phyloP scores from a whole-genome alignment of 2,888 invertebrate species.

The Phalangium opilio region DNA sequence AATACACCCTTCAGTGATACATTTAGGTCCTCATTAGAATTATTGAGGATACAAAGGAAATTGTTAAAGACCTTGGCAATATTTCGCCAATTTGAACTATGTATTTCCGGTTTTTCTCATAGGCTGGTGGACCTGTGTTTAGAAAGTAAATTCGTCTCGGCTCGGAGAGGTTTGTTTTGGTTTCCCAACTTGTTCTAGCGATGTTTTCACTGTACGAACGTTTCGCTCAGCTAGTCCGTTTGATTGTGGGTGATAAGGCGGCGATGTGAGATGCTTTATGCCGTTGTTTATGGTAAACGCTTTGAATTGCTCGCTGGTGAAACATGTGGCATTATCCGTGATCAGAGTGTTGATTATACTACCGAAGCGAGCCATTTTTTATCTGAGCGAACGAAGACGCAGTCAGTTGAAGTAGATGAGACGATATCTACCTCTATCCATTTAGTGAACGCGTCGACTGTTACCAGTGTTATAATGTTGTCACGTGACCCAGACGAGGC shows the following conservation, averaged over 20 bases:
- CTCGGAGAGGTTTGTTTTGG: too few relatives aligned
- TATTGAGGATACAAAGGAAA: too few relatives aligned
- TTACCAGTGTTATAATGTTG: constrained; percentile 8
- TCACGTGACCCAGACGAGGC: too few relatives aligned
- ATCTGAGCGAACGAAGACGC: constrained; percentile 4
- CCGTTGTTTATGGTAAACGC: constrained; percentile 14
- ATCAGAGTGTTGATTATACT: constrained; percentile 7
- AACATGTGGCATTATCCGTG: constrained; percentile 11
- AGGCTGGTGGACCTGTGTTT: too few relatives aligned
- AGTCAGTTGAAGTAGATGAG: constrained; percentile 5
- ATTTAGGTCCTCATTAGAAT: too few relatives aligned
- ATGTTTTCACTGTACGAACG: too few relatives aligned
- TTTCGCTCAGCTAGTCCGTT: constrained; percentile 23
- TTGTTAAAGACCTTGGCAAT: too few relatives aligned
- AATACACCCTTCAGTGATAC: too few relatives aligned
- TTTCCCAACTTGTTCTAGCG: too few relatives aligned
- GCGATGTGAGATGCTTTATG: constrained; percentile 14
- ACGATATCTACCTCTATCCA: constrained; percentile 9
- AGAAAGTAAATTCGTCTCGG: too few relatives aligned
- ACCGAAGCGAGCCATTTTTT: constrained; percentile 8
- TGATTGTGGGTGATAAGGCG: constrained; percentile 20
- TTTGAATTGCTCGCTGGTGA: constrained; percentile 5
- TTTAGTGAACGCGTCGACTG: constrained; percentile 9
- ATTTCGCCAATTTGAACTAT: too few relatives aligned
- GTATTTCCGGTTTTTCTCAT: too few relatives aligned